Percentiles rank a stretch among this genome's conserved stretches.
phyloP scores from a whole-genome alignment of 2,113 vertebrate species.

The Colaptes auratus region DNA sequence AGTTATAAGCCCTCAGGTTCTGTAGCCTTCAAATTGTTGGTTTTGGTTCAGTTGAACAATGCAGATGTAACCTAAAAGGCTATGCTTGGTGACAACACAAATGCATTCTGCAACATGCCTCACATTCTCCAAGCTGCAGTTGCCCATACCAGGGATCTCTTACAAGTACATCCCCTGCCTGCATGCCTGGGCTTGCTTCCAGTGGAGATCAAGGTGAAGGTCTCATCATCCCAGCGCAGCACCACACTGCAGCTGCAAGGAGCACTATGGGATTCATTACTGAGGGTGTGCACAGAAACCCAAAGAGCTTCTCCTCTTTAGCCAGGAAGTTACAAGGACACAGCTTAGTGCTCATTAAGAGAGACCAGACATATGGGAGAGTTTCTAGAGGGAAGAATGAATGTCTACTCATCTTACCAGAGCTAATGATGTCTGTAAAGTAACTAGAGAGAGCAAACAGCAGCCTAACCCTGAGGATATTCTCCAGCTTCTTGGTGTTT shows the following conservation, averaged over 20 bases:
- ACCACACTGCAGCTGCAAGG: neutral
- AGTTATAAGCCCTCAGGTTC: neutral
- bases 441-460: neutral
- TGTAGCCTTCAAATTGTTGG: neutral
- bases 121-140: neutral
- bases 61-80: neutral
- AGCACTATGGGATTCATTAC: neutral
- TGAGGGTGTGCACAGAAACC: neutral
- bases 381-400: neutral
- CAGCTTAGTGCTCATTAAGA: neutral
- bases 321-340: neutral
- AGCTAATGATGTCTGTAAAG: rapidly evolving
- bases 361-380: neutral
- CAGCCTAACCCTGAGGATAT: neutral
- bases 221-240: neutral
- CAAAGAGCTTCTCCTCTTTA: neutral
- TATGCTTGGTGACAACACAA: neutral
- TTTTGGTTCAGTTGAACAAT: neutral
- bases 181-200: neutral
- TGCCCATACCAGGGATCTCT: neutral
- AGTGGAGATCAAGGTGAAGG: neutral
- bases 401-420: neutral
- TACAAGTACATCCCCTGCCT: neutral
- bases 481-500: neutral
- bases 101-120: neutral